Evolutionary conservation across 1,140 invertebrate species (phyloP).

Genomic region (Orius laevigatus): DNA sequence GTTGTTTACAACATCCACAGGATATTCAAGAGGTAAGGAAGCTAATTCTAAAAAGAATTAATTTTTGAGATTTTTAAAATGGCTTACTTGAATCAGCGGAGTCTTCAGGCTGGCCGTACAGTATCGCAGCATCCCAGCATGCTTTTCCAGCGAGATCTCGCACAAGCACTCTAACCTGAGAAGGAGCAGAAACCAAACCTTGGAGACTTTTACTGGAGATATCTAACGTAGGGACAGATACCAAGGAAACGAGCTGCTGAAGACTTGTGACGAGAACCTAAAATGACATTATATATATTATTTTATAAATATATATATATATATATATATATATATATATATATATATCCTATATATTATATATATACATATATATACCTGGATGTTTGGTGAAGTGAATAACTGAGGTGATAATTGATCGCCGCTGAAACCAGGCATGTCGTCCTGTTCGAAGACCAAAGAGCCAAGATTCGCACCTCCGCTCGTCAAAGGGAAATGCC

Average conservation of each 20-base stretch:
- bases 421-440: constrained; percentile 54
- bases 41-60: too few species aligned
- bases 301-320: too few species aligned
- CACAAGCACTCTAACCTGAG: constrained; percentile 59
- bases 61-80: too few species aligned
- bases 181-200: constrained; percentile 35
- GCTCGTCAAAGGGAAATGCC: constrained; percentile 78
- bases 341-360: too few species aligned
- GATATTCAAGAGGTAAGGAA: too few species aligned
- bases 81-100: too few species aligned
- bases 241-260: constrained; percentile 69
- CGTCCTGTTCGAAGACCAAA: constrained; percentile 80
- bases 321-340: too few species aligned
- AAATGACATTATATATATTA: too few species aligned
- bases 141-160: constrained; percentile 91
- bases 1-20: constrained; percentile 8
- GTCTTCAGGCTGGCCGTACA: too few species aligned
- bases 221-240: constrained; percentile 80
- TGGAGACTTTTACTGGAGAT: constrained; percentile 61
- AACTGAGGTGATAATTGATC: constrained; percentile 62
- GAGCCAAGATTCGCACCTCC: constrained; percentile 71
- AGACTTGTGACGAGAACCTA: constrained; percentile 76
- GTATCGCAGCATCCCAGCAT: constrained; percentile 85
- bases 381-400: constrained; percentile 71
- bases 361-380: constrained; percentile 30